Base-by-base conservation (phyloP, 92 coral and sea anemone genomes). In the Siderastrea radians region DNA sequence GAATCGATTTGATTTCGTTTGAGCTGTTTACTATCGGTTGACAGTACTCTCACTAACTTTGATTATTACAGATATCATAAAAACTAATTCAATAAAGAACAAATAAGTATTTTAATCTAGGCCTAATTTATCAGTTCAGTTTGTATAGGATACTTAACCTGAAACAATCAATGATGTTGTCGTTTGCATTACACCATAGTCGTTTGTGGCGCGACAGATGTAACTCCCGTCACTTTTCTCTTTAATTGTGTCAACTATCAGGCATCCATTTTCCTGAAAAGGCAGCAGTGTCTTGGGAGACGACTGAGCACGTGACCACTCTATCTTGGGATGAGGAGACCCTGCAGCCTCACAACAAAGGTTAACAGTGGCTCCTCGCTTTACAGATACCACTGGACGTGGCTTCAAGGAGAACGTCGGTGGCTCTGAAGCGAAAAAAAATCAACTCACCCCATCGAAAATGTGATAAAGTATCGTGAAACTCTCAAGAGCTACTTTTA, bases 341-440 rank as follows among this genome's bases (percentile, higher is more conserved):
- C 86, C 86, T 45, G 46, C 47, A 0, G 78, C 78, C 15, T 53
- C 19, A 57, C 78, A 82, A 47, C 86, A 82, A 9, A 82, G 57
- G 2, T 4, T 70, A 2, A 69, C 15, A 14, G 19, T 44, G 1
- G 48, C 13, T 16, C 78, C 69, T 55, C 3, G 45, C 0, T 4
- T 10, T 3, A 17, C 68, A 4, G 0, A 0, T 1, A 82, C 49
- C 5, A 8, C 2, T 1, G 78, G 5, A 8, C 46, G 47, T 48
- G 86, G 86, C 3, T 55, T 82, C 17, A 3, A 26, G 0, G 59
- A 69, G 43, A 82, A 53, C 1, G 5, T 2, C 26, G 86, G 86
- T 7, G 47, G 58, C 58, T 46, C 86, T 82, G 17, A 44, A 45
- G n/a, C 0, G 44, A 12, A 44, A 26, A 63, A 26, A 47, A 16